phyloP scores from a whole-genome alignment of 2,797 vertebrate genomes.

The Dicrostonyx torquatus region DNA sequence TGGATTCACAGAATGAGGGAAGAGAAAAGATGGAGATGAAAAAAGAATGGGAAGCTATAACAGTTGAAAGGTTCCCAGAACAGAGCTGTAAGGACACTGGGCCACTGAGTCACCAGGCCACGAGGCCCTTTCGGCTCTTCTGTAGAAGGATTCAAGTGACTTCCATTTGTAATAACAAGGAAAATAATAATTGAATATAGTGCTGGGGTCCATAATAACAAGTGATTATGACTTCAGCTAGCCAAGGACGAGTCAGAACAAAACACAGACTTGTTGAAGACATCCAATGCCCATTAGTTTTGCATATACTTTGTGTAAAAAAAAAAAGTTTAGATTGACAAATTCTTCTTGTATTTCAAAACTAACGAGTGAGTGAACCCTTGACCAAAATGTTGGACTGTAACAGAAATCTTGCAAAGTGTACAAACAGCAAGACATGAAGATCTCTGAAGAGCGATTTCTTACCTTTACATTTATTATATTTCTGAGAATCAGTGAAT shows the following conservation, averaged over 20 bases:
- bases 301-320: not conserved
- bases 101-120: not conserved
- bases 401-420: constrained; percentile 28
- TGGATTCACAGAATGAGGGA: not conserved
- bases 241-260: not conserved
- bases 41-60: not conserved
- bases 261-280: constrained; percentile 18
- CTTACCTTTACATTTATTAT: constrained; percentile 15
- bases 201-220: not conserved
- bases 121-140: not conserved
- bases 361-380: not conserved
- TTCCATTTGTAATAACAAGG: not conserved
- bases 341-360: not conserved
- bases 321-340: not conserved
- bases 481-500: constrained; percentile 24
- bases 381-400: not conserved
- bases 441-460: not conserved
- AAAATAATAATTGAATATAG: not conserved
- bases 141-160: not conserved
- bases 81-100: not conserved
- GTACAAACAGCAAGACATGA: constrained; percentile 15
- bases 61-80: not conserved
- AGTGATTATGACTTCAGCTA: not conserved
- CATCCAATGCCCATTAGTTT: not conserved
- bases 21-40: not conserved